These are phyloP conservation scores for Oreamnos americanus DNA, from an alignment of 2,113 vertebrate genomes.

Conservation along the genomic window DNA sequence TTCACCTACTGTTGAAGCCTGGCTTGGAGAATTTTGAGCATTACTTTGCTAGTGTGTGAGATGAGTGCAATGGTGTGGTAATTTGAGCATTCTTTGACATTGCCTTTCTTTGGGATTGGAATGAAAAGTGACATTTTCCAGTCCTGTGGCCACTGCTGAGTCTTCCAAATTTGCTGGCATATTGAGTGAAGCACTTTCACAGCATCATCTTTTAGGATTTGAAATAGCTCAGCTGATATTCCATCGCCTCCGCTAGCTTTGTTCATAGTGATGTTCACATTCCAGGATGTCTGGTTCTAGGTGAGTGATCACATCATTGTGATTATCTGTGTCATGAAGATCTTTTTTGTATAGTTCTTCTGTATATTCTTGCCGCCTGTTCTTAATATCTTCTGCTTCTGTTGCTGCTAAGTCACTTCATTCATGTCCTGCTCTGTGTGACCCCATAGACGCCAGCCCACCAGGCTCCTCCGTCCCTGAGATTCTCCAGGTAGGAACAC, in stretches of 20 bases:
- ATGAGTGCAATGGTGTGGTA: neutral
- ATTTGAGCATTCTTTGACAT: neutral
- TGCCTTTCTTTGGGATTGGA: neutral
- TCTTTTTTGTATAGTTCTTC: neutral
- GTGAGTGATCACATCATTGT: too few relatives aligned
- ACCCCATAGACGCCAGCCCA: too few relatives aligned
- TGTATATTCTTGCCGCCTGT: neutral
- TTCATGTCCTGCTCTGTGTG: too few relatives aligned
- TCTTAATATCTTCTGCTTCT: neutral
- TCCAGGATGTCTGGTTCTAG: too few relatives aligned
- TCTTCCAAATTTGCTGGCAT: neutral
- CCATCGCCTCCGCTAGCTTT: too few relatives aligned
- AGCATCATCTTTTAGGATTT: too few relatives aligned
- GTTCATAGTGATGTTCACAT: too few relatives aligned
- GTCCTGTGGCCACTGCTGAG: neutral
- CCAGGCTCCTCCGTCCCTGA: too few relatives aligned
- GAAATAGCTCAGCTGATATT: too few relatives aligned
- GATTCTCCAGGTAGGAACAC: too few relatives aligned
- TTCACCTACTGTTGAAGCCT: neutral
- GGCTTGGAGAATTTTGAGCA: neutral
- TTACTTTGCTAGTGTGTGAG: neutral
- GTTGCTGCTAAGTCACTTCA: neutral
- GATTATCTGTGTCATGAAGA: neutral
- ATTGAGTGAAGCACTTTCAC: too few relatives aligned
- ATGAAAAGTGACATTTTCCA: neutral